Base-by-base conservation (phyloP, 1,140 invertebrate genomes). In the Agrilus planipennis region DNA sequence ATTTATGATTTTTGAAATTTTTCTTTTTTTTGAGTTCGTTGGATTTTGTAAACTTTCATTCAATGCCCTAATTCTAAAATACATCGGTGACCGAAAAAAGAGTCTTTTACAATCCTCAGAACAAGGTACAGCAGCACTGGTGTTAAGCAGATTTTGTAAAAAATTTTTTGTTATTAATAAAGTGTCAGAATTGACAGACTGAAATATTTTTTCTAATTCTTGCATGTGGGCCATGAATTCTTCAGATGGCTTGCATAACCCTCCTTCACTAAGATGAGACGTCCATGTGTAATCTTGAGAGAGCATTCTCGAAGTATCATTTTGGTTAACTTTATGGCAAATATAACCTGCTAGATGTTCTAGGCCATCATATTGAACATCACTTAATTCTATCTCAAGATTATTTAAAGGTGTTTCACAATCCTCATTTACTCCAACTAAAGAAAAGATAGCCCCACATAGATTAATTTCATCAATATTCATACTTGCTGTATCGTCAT, bases 291-390 rank as follows among this genome's bases (percentile, higher is more conserved):
- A 36, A 18, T 30, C n/a, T 3, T 18, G 18, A n/a, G 11, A 18
- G n/a, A n/a, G n/a, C 11, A 11, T 22, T 10, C 10, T 11, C 10
- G 32, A 7, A 11, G 15, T 23, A 20, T 18, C 5, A 29, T 7
- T n/a, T 28, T 34, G 15, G 19, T 42, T 37, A n/a, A 37, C 6
- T 35, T 27, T 25, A 23, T 42, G 41, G 11, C 34, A 43, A 7
- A 35, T 41, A 14, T 34, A 41, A n/a, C 30, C 39, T 4, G 41
- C 31, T 16, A 43, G 11, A 43, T 43, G 19, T 39, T 43, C 34
- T 15, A 43, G 6, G 3, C 28, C 35, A 39, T 43, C 34, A 39
- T 43, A 43, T 18, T 34, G 4, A 25, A 41, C 14, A 18, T 41
- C 39, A 35, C 35, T 16, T 35, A 41, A 22, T 17, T 41, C 4